Evolutionary conservation across 2,888 invertebrate genomes (phyloP).

Genomic region (Dryadula phaetusa): DNA sequence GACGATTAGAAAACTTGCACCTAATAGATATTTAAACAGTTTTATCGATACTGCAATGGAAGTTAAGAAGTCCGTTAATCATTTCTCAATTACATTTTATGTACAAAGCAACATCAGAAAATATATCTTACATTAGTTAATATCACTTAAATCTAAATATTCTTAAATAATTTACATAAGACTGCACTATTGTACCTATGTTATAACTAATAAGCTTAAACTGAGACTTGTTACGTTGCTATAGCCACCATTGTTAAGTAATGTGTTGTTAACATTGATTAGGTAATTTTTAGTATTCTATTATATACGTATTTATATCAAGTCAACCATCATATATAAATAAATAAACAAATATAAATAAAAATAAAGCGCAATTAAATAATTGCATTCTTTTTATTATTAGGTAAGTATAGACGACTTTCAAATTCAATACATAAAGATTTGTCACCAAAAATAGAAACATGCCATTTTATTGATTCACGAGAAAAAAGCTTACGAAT

Average conservation of each 20-base stretch:
- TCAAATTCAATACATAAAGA: background rate
- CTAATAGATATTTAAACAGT: background rate
- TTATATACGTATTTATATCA: background rate
- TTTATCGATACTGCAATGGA: slow-evolving; percentile 9
- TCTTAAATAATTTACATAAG: background rate
- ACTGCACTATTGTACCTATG: background rate
- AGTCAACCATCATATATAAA: background rate
- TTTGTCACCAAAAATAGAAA: background rate
- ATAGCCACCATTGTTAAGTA: slow-evolving; percentile 20
- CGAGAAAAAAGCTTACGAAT: slow-evolving; percentile 22
- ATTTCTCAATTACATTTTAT: background rate
- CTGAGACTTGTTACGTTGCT: slow-evolving; percentile 21
- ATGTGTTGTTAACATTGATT: slow-evolving; percentile 15
- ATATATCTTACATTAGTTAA: background rate
- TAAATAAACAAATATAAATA: background rate
- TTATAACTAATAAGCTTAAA: background rate
- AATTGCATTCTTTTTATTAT: background rate
- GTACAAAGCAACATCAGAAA: background rate
- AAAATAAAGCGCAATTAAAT: background rate
- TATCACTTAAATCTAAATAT: background rate
- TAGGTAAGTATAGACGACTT: background rate
- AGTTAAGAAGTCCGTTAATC: background rate
- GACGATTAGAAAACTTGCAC: background rate
- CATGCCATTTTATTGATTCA: slow-evolving; percentile 21
- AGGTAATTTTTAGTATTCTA: background rate